Percentiles rank a stretch among this genome's conserved stretches.
Conservation (phyloP, 92 coral and sea anemone species). For the Bergia sp. region DNA sequence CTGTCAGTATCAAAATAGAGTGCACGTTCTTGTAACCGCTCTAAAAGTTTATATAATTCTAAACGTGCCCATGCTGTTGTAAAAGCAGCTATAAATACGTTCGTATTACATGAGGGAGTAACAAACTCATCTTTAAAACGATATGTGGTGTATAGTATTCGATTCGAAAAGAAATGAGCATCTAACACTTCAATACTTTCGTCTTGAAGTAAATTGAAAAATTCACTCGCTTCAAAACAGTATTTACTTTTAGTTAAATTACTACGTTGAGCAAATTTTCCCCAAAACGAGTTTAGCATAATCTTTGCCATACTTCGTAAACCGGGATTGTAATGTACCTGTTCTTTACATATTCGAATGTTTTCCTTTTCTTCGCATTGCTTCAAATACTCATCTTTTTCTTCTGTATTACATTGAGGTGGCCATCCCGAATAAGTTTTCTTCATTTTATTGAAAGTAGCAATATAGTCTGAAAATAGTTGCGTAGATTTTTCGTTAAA, state of each 20-base stretch:
- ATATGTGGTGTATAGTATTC: neutral
- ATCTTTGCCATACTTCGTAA: neutral
- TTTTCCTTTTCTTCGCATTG: neutral
- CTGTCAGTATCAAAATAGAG: too few species aligned
- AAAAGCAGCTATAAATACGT: conserved; percentile 28
- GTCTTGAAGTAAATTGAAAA: neutral
- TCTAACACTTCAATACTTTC: neutral
- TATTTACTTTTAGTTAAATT: too few species aligned
- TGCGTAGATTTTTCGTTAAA: neutral
- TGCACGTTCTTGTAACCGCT: too few species aligned
- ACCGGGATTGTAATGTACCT: neutral
- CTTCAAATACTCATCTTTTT: neutral
- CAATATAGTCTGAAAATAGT: neutral
- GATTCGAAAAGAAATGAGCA: neutral
- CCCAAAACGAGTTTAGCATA: conserved; percentile 31
- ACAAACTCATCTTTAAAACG: neutral
- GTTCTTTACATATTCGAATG: neutral
- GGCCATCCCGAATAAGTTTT: conserved; percentile 1
- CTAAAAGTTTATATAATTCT: too few species aligned
- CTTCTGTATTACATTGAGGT: neutral
- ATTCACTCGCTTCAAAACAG: neutral
- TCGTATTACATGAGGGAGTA: neutral
- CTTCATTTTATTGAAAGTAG: neutral
- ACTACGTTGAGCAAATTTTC: neutral
- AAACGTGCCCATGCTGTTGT: conserved; percentile 15